Percentiles rank a stretch among this genome's conserved stretches.
Conservation (phyloP, 2,797 vertebrate genomes). For the Percopsis omiscomaycus region DNA sequence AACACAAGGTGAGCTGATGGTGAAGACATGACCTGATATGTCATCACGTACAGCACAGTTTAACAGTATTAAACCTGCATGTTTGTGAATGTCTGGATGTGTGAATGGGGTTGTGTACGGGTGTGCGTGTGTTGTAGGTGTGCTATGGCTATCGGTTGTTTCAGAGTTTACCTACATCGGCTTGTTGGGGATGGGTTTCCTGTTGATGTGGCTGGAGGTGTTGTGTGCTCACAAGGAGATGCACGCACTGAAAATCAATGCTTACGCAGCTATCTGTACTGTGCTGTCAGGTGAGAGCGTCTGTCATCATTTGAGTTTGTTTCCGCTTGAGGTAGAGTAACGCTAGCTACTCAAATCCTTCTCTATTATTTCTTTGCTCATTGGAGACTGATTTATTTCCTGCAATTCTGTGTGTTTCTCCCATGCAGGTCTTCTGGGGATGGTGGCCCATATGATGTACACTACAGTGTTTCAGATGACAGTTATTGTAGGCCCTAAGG, state of each 20-base stretch:
- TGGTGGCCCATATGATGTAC: constrained; percentile 87
- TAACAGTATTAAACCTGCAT: background rate
- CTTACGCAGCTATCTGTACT: constrained; percentile 83
- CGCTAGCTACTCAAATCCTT: no score
- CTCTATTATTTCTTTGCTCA: background rate
- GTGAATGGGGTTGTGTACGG: background rate
- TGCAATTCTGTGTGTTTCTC: background rate
- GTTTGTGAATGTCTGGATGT: constrained; percentile 1
- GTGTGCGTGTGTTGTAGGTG: constrained; percentile 63
- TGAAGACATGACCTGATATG: background rate
- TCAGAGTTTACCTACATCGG: constrained; percentile 86
- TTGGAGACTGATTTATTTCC: no score
- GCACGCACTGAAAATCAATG: constrained; percentile 84
- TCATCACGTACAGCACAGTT: background rate
- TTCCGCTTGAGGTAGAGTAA: background rate
- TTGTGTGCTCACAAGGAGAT: constrained; percentile 81
- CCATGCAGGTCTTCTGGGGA: constrained; percentile 77
- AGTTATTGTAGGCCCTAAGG: constrained; percentile 83
- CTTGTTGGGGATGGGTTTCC: constrained; percentile 82
- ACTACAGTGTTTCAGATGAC: constrained; percentile 86
- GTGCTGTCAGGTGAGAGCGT: constrained; percentile 79
- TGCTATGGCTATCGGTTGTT: constrained; percentile 78
- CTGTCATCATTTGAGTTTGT: background rate
- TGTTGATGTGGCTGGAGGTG: constrained; percentile 84
- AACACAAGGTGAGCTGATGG: constrained; percentile 76